Conservation (phyloP, 2,113 vertebrate species). For the Charina bottae region DNA sequence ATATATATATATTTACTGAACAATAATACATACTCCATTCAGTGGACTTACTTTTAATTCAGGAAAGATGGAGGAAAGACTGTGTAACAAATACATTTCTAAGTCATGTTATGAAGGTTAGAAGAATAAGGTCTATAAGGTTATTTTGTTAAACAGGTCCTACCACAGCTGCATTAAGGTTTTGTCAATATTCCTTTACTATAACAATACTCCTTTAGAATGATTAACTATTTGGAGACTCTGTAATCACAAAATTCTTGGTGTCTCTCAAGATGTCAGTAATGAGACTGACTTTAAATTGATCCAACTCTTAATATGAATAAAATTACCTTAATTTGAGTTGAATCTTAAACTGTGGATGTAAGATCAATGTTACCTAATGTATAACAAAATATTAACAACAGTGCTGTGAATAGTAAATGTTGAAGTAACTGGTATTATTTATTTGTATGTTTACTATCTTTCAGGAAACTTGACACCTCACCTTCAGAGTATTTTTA, state of each 20-base stretch:
- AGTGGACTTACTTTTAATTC: neutral
- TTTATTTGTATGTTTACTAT: conserved; percentile 18
- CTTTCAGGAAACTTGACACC: conserved; percentile 65
- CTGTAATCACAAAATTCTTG: neutral
- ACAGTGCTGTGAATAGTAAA: neutral
- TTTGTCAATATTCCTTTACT: neutral
- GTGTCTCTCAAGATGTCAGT: neutral
- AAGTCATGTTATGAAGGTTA: neutral
- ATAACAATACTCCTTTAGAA: neutral
- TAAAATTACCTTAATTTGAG: neutral
- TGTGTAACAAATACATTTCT: neutral
- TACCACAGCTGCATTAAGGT: neutral
- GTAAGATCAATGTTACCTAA: neutral
- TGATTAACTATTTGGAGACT: neutral
- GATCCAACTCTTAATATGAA: neutral
- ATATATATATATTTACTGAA: too few species aligned
- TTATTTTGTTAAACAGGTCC: neutral
- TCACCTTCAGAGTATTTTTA: conserved; percentile 65
- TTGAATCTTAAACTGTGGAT: neutral
- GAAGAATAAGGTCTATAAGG: neutral
- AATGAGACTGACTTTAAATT: neutral
- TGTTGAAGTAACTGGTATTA: neutral
- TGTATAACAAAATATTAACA: neutral
- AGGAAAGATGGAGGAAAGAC: neutral
- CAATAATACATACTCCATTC: neutral